Percentiles rank a stretch among this genome's conserved stretches.
phyloP scores from a whole-genome alignment of 2,113 vertebrate genomes.

The Ramphastos sulfuratus region DNA sequence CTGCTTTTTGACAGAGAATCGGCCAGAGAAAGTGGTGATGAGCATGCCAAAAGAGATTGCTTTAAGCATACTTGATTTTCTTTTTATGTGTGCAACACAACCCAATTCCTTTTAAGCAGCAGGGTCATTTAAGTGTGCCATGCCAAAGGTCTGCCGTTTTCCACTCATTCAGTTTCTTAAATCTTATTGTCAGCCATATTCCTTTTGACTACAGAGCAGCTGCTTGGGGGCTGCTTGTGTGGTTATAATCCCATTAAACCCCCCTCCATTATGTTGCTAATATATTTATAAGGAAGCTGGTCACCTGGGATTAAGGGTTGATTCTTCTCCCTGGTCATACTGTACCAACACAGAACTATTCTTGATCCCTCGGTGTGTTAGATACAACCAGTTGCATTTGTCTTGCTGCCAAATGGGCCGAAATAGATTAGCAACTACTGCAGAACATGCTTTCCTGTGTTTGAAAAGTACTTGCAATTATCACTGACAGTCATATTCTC shows the following conservation, averaged over 20 bases:
- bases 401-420: conserved; percentile 71
- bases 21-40: conserved; percentile 24
- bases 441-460: conserved; percentile 70
- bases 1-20: not conserved
- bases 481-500: conserved; percentile 69
- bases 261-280: conserved; percentile 79
- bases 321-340: conserved; percentile 69
- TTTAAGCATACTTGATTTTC: conserved; percentile 69
- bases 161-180: conserved; percentile 72
- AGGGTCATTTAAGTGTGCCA: conserved; percentile 72
- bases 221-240: conserved; percentile 71
- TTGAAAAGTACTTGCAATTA: conserved; percentile 72
- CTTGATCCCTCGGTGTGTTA: conserved; percentile 40
- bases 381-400: conserved; percentile 69
- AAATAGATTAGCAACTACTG: conserved; percentile 75
- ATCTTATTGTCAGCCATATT: conserved; percentile 79
- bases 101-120: conserved; percentile 69
- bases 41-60: conserved; percentile 66
- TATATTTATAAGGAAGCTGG: conserved; percentile 79
- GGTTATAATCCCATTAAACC: conserved; percentile 82
- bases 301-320: conserved; percentile 75
- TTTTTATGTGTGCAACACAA: conserved; percentile 64
- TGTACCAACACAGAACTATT: conserved; percentile 58
- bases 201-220: conserved; percentile 75
- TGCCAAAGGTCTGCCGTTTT: conserved; percentile 71